A percentile compares a stretch with the other conserved stretches of the same genome.
Conservation (phyloP, 2,888 invertebrate species). For the Sepioteuthis lessoniana region DNA sequence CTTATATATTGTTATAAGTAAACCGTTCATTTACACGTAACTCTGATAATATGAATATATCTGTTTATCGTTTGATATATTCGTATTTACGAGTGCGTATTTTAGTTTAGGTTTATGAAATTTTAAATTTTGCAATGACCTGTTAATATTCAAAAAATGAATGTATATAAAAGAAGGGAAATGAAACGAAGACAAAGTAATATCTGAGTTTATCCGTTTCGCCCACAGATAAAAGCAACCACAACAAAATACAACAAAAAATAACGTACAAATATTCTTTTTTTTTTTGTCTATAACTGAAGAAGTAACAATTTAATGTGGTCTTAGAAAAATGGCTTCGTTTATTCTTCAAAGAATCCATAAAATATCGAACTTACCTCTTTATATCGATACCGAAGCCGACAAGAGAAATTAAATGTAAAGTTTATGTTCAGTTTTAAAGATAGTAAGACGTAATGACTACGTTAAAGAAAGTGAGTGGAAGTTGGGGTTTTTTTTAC, state of each 20-base stretch:
- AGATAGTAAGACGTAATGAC: slow-evolving; percentile 1
- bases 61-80: too few species aligned
- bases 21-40: too few species aligned
- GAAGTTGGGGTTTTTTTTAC: neutral
- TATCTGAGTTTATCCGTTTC: neutral
- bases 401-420: neutral
- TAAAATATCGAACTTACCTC: neutral
- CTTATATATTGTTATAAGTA: too few species aligned
- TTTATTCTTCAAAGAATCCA: neutral
- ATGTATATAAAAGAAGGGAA: neutral
- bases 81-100: neutral
- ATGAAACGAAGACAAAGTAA: neutral
- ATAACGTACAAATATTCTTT: neutral
- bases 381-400: neutral
- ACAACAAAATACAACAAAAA: neutral
- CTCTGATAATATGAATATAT: too few species aligned
- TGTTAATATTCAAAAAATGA: neutral
- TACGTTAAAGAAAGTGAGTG: neutral
- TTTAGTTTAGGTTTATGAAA: neutral
- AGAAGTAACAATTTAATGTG: neutral
- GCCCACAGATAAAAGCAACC: neutral
- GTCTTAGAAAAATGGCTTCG: slow-evolving; percentile 15
- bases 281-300: neutral
- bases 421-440: neutral
- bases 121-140: neutral